These are phyloP conservation scores for Vanessa tameamea DNA, from an alignment of 1,140 invertebrate genomes.

Conservation along the genomic window DNA sequence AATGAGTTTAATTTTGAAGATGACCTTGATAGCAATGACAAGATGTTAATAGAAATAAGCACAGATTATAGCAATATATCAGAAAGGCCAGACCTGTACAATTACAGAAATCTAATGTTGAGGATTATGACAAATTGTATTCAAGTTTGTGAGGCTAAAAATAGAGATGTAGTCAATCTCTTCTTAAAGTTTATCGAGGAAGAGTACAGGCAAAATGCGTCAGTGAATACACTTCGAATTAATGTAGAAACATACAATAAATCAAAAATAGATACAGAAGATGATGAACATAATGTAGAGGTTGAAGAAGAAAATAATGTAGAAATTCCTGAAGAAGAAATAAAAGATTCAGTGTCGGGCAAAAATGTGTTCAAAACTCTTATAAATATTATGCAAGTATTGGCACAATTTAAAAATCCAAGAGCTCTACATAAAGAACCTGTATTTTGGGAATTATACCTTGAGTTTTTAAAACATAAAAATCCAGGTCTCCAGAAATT, in stretches of 20 bases:
- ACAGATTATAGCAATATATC: conserved; percentile 67
- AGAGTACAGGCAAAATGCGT: conserved; percentile 77
- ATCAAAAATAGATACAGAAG: conserved; percentile 52
- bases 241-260: conserved; percentile 60
- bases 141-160: conserved; percentile 88
- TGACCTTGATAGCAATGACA: conserved; percentile 57
- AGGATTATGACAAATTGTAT: conserved; percentile 88
- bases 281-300: conserved; percentile 55
- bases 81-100: conserved; percentile 85
- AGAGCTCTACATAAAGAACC: conserved; percentile 88
- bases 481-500: conserved; percentile 90
- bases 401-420: conserved; percentile 91
- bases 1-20: conserved; percentile 62
- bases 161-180: conserved; percentile 87
- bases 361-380: conserved; percentile 84
- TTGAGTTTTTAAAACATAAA: conserved; percentile 89
- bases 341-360: conserved; percentile 68
- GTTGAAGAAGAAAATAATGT: conserved; percentile 33
- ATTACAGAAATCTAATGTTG: conserved; percentile 90
- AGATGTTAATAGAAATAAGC: conserved; percentile 61
- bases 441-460: conserved; percentile 87
- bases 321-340: conserved; percentile 43
- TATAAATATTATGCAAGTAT: conserved; percentile 87
- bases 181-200: conserved; percentile 90
- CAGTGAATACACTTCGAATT: conserved; percentile 62